Base-by-base conservation (phyloP, 2,113 vertebrate genomes). In the Oreochromis tanganicae region DNA sequence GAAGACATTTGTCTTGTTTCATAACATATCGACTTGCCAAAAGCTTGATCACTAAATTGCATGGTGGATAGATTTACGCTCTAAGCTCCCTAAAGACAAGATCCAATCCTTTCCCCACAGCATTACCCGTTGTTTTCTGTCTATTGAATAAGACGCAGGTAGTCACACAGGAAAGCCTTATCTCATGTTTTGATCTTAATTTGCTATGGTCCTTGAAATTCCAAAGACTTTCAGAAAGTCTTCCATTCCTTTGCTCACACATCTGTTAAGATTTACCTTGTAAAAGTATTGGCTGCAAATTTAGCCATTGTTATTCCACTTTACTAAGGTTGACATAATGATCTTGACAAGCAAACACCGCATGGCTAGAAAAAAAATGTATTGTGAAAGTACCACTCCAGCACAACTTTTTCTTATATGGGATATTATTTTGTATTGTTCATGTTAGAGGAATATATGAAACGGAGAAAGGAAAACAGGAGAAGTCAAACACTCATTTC, bases 211-310 rank as follows among this genome's bases (percentile, higher is more conserved):
- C 80, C 50, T 84, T 91, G 56, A 93, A 91, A 93, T 95, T 92
- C 90, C 89, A 80, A 83, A 89, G 59, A 90, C 88, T 24, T 86
- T 85, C 84, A 81, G 82, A 91, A 87, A 85, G 12, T 81, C 59
- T 88, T 82, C 36, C 41, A 32, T 81, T 81, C 32, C 75, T 85
- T 46, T 78, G 27, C 38, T 56, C n/a, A 87, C 90, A 92, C 88
- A 91, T 95, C 91, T 96, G 90, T 92, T 94, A 73, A 86, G 80
- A 81, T 91, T 94, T 90, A 90, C 83, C 80, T 91, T 92, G 84
- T 87, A 61, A 93, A 91, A 80, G 56, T 46, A 80, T 75, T 92
- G 61, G 90, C 86, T 89, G 59, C 24, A 90, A 17, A 19, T 83
- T 85, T 85, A 87, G 59, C 78, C 32, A 88, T 83, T 75, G 81